Base-by-base conservation (phyloP, 1,140 invertebrate genomes). In the Stegodyphus dumicola region DNA sequence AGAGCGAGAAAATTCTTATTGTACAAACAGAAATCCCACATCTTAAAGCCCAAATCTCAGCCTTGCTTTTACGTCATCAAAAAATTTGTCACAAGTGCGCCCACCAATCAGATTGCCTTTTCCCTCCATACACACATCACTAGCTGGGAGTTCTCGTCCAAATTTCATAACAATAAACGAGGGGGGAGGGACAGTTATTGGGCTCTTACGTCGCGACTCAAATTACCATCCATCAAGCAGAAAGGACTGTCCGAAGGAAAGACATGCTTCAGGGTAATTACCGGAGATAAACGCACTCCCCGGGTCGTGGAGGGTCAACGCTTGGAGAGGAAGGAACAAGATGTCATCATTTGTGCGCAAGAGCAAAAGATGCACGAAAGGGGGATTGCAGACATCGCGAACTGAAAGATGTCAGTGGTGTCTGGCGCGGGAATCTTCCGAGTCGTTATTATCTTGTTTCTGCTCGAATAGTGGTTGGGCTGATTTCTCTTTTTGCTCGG, bases 121-220 rank as follows among this genome's bases (percentile, higher is more conserved):
- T 3, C 33, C 33, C 33, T 33, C 1, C 33, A 33, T 33, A 33
- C 33, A 33, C 33, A 33, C 33, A 33, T 33, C 33, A 33, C 33
- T 33, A 33, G 33, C 33, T 33, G 33, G 33, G 33, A 33, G 33
- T 33, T 33, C 33, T 33, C 33, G 33, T 33, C 33, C 48, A 53
- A 56, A 77, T 77, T 77, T 77, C 75, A 77, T 77, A 77, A 77
- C 75, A 77, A 77, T 77, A 77, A 77, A 77, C 75, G 66, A 65
- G 56, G 60, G 17, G 3, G 33, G 33, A 33, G 33, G 33, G 33
- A 60, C 60, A 11, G 75, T 65, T 77, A 77, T 77, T 77, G 75
- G 60, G 66, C 52, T 15, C 75, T 75, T 54, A 17, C 52, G 52
- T n/a, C n/a, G n/a, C 48, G 75, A 65, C 60, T 77, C 75, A 60